Percentiles rank a stretch among this genome's conserved stretches.
phyloP scores from a whole-genome alignment of 2,888 invertebrate species.

The Andrena flavipes region DNA sequence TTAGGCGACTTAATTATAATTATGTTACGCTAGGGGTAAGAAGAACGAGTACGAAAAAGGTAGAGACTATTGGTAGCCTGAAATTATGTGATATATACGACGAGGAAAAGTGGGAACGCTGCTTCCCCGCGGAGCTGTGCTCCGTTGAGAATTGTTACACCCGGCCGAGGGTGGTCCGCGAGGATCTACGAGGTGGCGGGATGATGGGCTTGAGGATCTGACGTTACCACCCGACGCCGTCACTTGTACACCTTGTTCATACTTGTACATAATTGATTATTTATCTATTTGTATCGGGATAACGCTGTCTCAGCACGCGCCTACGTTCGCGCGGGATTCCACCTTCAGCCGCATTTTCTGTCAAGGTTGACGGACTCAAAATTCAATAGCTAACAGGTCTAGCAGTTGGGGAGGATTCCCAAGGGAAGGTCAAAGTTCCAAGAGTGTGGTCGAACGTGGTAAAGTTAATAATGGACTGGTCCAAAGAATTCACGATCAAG shows the following conservation, averaged over 20 bases:
- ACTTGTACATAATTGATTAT: conserved; percentile 79
- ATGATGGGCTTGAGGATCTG: conserved; percentile 4
- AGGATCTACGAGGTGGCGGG: conserved; percentile 14
- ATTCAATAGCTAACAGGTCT: neutral
- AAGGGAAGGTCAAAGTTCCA: neutral
- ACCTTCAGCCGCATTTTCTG: neutral
- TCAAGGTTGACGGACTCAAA: neutral
- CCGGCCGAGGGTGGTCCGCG: conserved; percentile 64
- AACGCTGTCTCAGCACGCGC: conserved; percentile 61
- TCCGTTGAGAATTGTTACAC: conserved; percentile 78
- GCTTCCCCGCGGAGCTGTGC: conserved; percentile 83
- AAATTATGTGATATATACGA: conserved; percentile 82
- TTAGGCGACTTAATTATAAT: conserved; percentile 62
- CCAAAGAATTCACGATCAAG: too few species aligned
- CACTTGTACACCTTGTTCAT: conserved; percentile 80
- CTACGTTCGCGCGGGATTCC: conserved; percentile 64
- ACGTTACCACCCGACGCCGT: conserved; percentile 53
- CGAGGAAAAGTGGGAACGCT: conserved; percentile 59
- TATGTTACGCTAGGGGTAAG: conserved; percentile 57
- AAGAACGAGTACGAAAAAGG: conserved; percentile 47
- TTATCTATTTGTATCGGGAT: conserved; percentile 75
- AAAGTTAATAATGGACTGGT: too few species aligned
- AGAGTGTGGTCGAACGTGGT: neutral
- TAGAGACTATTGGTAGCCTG: conserved; percentile 69
- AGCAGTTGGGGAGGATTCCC: neutral